phyloP scores from a whole-genome alignment of 2,888 invertebrate genomes.

The Congeria kusceri region DNA sequence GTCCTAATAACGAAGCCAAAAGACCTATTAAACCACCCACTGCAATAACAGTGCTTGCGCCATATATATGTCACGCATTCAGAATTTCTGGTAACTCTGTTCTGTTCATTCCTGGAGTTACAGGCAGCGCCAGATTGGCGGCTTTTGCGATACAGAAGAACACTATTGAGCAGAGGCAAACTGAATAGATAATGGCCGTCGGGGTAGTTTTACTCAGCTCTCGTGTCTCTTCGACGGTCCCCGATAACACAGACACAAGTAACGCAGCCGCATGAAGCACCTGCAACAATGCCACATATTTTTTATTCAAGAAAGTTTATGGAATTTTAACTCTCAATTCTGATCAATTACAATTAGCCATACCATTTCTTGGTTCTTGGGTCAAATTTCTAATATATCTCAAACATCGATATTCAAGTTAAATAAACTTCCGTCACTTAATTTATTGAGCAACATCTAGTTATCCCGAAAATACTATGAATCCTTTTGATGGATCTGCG shows the following conservation, averaged over 20 bases:
- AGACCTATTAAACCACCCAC: constrained; percentile 78
- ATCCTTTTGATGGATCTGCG: too few species aligned
- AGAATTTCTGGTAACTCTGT: constrained; percentile 77
- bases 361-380: too few species aligned
- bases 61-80: constrained; percentile 75
- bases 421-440: too few species aligned
- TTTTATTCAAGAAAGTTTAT: too few species aligned
- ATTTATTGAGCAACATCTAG: too few species aligned
- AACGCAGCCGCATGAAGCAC: constrained; percentile 97
- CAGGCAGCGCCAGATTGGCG: constrained; percentile 81
- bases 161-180: constrained; percentile 93
- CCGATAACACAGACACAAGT: constrained; percentile 98
- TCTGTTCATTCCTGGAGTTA: constrained; percentile 67
- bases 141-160: constrained; percentile 89
- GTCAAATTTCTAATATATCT: too few species aligned
- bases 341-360: too few species aligned
- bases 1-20: constrained; percentile 92
- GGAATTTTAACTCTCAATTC: too few species aligned
- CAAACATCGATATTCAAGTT: too few species aligned
- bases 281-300: constrained; percentile 86
- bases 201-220: constrained; percentile 96
- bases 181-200: constrained; percentile 94
- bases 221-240: constrained; percentile 95
- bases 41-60: constrained; percentile 76
- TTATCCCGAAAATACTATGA: too few species aligned